Evolutionary conservation across 1,140 invertebrate species (phyloP), one percentile per base, ranked within the genome.

Genomic region (Pristionchus pacificus): DNA sequence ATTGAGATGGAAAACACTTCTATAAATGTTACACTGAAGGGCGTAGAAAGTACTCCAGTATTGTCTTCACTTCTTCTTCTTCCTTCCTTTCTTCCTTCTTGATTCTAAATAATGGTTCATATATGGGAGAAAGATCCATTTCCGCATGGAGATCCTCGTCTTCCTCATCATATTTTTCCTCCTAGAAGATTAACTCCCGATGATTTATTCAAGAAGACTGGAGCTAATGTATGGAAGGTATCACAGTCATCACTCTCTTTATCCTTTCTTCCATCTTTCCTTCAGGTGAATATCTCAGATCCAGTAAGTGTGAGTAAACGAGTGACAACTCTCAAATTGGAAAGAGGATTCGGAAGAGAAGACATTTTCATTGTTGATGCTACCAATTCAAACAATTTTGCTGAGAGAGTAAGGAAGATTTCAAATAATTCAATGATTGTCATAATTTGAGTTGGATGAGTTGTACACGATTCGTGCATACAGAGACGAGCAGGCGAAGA

Each of bases 381-480:
- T 10, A 49, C 6, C 6, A 49, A 6, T 10, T 10, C 38, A 19
- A 49, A 6, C 6, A 49, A 49, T 19, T 49, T 49, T 19, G 6
- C 6, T 6, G 38, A 49, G 19, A 49, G 19, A 19, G 38, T 49
- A 10, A 6, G 6, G 19, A 19, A 10, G 38, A 10, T 49, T 19
- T 49, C 38, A 10, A 49, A 6, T 49, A 10, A 19, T 49, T 49
- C 6, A 49, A 19, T 49, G 38, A 49, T 49, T 49, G n/a, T n/a
- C n/a, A n/a, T n/a, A n/a, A 78, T 71, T 78, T 75, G 15, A 80
- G 78, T 72, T 83, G 19, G 69, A 71, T 19, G 82, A 83, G 66
- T 60, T 83, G 30, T 83, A 84, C 64, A 78, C 84, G 72, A 80
- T 83, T 66, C 72, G 75, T 3, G 69, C 78, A 64, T 61, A 60